Evolutionary conservation across 2,888 invertebrate species (phyloP).

Genomic region (Abrostola tripartita): DNA sequence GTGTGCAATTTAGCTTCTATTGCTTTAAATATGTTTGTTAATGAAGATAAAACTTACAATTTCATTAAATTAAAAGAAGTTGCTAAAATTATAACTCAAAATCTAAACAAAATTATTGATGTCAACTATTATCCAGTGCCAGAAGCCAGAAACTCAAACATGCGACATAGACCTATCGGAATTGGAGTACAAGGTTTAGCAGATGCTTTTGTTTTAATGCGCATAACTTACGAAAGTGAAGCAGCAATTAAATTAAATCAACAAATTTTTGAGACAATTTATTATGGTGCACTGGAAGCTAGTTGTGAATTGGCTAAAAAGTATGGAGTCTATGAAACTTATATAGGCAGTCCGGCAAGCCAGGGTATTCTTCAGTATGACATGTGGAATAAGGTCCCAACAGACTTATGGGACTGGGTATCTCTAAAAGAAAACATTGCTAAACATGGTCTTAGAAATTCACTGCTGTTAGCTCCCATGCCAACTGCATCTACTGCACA

Average conservation of each 20-base stretch:
- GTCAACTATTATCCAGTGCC: conserved; percentile 98
- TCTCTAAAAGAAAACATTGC: conserved; percentile 94
- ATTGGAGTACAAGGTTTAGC: conserved; percentile 99
- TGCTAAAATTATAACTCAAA: conserved; percentile 95
- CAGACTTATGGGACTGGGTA: conserved; percentile 96
- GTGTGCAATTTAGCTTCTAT: conserved; percentile 99
- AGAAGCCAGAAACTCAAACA: conserved; percentile 96
- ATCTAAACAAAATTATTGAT: conserved; percentile 99
- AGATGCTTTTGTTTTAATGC: conserved; percentile 98
- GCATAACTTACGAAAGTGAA: conserved; percentile 96
- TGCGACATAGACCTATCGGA: conserved; percentile 94
- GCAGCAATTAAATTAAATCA: conserved; percentile 95
- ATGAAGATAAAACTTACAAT: conserved; percentile 93
- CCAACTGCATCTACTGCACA: conserved; percentile 99
- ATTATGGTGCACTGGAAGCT: conserved; percentile 98
- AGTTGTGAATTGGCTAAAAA: conserved; percentile 97
- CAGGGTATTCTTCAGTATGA: conserved; percentile 98
- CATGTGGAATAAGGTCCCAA: conserved; percentile 98
- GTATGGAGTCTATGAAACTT: conserved; percentile 96
- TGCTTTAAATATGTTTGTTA: conserved; percentile 98
- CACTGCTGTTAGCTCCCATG: conserved; percentile 98
- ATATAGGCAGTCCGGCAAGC: conserved; percentile 96
- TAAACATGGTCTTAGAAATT: conserved; percentile 97
- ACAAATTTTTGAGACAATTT: conserved; percentile 99
- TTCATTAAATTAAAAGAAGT: conserved; percentile 95